Conservation (phyloP, 2,888 invertebrate species). For the Malacosoma neustria region DNA sequence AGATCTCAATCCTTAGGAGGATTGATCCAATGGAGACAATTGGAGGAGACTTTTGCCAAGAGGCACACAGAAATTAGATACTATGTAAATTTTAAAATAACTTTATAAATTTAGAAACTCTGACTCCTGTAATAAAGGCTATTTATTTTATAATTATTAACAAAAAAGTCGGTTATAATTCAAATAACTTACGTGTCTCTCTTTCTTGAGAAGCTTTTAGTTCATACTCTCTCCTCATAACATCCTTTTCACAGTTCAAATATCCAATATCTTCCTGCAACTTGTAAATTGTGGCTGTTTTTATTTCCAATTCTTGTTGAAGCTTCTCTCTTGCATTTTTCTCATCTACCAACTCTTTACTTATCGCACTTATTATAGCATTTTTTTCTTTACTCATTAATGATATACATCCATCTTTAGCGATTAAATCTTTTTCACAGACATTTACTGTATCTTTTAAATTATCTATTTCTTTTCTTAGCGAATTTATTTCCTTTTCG, state of each 20-base stretch:
- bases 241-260: constrained; percentile 21
- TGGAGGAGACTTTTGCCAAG: no score
- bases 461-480: constrained; percentile 23
- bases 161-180: no score
- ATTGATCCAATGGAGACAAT: no score
- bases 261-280: constrained; percentile 25
- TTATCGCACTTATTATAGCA: constrained; percentile 25
- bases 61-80: no score
- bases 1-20: no score
- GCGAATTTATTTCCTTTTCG: constrained; percentile 26
- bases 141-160: no score
- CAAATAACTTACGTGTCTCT: constrained; percentile 42
- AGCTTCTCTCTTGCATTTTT: constrained; percentile 24
- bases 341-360: constrained; percentile 31
- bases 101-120: no score
- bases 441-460: constrained; percentile 19
- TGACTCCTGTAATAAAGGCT: no score
- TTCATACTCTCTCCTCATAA: constrained; percentile 41
- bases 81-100: no score
- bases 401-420: constrained; percentile 18
- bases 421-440: constrained; percentile 23
- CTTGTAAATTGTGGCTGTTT: constrained; percentile 17
- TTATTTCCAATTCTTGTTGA: constrained; percentile 21
- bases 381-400: constrained; percentile 29
- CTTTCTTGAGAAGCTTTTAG: constrained; percentile 34